Evolutionary conservation across 1,140 invertebrate species (phyloP).

Genomic region (Drosophila burlai): DNA sequence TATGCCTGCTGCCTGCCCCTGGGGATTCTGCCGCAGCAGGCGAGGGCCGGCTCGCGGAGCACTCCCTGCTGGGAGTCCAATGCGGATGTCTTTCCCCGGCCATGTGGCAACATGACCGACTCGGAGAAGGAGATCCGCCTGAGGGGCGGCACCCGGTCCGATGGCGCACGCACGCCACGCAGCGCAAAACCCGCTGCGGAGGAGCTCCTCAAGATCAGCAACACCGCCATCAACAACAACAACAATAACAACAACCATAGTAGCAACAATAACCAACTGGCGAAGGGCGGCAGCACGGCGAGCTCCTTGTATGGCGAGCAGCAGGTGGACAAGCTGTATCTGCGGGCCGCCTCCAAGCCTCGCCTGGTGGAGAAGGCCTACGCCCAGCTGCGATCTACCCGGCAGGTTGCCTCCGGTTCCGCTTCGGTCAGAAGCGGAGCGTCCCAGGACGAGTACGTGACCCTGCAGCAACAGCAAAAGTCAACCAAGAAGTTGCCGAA

Average conservation of each 20-base stretch:
- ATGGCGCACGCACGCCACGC: conserved; percentile 86
- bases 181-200: conserved; percentile 80
- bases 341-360: conserved; percentile 85
- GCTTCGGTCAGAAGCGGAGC: conserved; percentile 59
- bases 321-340: conserved; percentile 89
- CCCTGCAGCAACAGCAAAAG: conserved; percentile 65
- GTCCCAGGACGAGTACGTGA: conserved; percentile 80
- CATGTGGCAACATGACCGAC: conserved; percentile 90
- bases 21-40: conserved; percentile 87
- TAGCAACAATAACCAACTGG: conserved; percentile 48
- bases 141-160: conserved; percentile 86
- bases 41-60: conserved; percentile 69
- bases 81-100: conserved; percentile 91
- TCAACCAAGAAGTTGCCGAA: conserved; percentile 40
- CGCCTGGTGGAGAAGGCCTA: conserved; percentile 81
- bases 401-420: conserved; percentile 57
- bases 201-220: conserved; percentile 85
- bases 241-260: conserved; percentile 58
- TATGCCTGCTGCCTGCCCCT: conserved; percentile 91
- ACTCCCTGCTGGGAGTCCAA: conserved; percentile 92
- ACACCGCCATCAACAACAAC: conserved; percentile 54
- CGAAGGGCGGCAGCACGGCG: conserved; percentile 43
- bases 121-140: conserved; percentile 88
- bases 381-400: conserved; percentile 79
- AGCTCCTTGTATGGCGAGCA: conserved; percentile 76